phyloP scores from a whole-genome alignment of 2,113 vertebrate species.

The Rissa tridactyla region DNA sequence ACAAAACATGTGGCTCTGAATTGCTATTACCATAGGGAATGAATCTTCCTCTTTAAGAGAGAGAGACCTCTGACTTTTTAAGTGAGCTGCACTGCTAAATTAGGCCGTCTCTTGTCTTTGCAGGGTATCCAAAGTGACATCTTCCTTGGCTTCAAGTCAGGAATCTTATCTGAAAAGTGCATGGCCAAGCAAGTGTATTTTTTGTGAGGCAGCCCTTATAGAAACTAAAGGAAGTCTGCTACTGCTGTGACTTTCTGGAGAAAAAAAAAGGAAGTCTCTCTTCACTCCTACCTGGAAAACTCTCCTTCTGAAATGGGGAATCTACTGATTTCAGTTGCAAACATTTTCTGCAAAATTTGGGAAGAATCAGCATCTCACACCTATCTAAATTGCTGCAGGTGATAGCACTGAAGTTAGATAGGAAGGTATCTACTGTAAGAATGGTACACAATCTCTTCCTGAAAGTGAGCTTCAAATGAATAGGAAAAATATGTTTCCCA shows the following conservation, averaged over 20 bases:
- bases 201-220: background rate
- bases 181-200: background rate
- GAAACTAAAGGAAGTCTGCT: background rate
- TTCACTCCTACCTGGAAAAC: background rate
- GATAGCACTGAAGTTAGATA: background rate
- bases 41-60: background rate
- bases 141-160: background rate
- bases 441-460: background rate
- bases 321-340: background rate
- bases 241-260: background rate
- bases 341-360: background rate
- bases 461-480: background rate
- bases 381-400: background rate
- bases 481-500: background rate
- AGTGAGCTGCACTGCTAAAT: background rate
- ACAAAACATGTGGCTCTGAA: background rate
- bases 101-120: background rate
- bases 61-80: background rate
- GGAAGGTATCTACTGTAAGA: background rate
- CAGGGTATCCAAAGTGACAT: background rate
- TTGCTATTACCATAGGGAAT: background rate
- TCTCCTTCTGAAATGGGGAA: background rate
- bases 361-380: background rate
- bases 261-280: background rate
- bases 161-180: background rate